phyloP scores from a whole-genome alignment of 2,888 invertebrate genomes.

The Drosophila melanosoma region DNA sequence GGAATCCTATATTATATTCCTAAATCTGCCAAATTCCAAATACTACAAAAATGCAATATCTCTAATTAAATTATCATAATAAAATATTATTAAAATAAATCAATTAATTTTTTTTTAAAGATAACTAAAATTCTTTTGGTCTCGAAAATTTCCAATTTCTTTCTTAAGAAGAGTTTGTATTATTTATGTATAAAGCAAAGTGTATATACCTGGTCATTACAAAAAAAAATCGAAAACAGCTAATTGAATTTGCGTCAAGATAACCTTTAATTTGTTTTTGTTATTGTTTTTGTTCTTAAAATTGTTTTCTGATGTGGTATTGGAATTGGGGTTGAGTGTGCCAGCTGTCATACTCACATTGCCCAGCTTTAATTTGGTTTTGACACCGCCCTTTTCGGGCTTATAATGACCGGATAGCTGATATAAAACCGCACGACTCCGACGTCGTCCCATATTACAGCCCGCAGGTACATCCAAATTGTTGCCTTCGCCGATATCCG shows the following conservation, averaged over 20 bases:
- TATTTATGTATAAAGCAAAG: neutral
- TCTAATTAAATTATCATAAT: neutral
- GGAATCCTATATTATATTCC: too few species aligned
- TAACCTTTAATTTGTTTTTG: slow-evolving; percentile 1
- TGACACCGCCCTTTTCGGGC: slow-evolving; percentile 92
- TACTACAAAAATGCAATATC: too few species aligned
- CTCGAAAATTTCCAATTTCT: neutral
- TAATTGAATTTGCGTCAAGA: slow-evolving; percentile 41
- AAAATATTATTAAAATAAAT: too few species aligned
- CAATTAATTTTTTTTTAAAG: neutral
- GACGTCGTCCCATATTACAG: slow-evolving; percentile 95
- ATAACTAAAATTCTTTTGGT: neutral
- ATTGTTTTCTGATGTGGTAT: slow-evolving; percentile 1
- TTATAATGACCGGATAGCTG: slow-evolving; percentile 98
- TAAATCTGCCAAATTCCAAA: neutral
- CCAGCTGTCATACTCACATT: slow-evolving; percentile 89
- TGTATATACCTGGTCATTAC: neutral
- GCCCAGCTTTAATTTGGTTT: slow-evolving; percentile 96
- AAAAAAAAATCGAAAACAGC: slow-evolving; percentile 17
- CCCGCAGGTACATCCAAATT: slow-evolving; percentile 92
- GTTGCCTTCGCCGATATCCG: slow-evolving; percentile 90
- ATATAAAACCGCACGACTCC: slow-evolving; percentile 97
- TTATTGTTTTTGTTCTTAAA: neutral
- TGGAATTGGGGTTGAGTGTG: neutral
- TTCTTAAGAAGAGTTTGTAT: neutral